Evolutionary conservation across 23 tunicate genomes (phyloP), one percentile per base, ranked within the genome.

Genomic region (Diplosoma virens): DNA sequence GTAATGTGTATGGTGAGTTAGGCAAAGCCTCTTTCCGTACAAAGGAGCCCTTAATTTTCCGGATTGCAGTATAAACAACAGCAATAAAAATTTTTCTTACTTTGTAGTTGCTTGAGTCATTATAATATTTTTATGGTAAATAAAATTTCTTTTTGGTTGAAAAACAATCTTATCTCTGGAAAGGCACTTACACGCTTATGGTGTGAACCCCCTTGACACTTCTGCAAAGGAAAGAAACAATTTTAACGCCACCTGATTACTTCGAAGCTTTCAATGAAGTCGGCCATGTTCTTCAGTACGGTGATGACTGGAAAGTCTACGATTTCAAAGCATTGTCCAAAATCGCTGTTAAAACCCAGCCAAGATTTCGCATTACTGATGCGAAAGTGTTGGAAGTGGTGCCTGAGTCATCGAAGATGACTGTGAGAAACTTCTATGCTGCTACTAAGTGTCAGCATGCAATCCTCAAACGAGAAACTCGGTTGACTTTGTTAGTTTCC

Each of bases 201-300:
- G n/a, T n/a, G n/a, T n/a, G n/a, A n/a, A n/a, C n/a, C n/a, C n/a
- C n/a, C n/a, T n/a, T n/a, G n/a, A n/a, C n/a, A n/a, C n/a, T 6
- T 6, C 30, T 63, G 20, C 14, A 20, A 63, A 3, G 35, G 16
- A 34, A 63, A 5, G 70, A 29, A 63, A 63, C 70, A 63, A 63
- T 63, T 25, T 63, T 63, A 20, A 5, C 30, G 70, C 70, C 70
- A 5, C 6, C 33, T 25, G 3, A 25, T 14, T 63, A 63, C 20
- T 63, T 63, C 20, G 30, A 34, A 4, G 30, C 5, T 63, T 63
- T 63, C 20, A 63, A 63, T 29, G 70, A 63, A 29, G 35, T 63
- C 30, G 70, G 70, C 33, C 70, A 35, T 14, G 70, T 63, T 29
- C 35, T 25, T 35, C 70, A 63, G 70, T 25, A 63, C 35, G 70